Percentiles rank a stretch among this genome's conserved stretches.
phyloP scores from a whole-genome alignment of 2,113 vertebrate genomes.

The Cyanistes caeruleus region DNA sequence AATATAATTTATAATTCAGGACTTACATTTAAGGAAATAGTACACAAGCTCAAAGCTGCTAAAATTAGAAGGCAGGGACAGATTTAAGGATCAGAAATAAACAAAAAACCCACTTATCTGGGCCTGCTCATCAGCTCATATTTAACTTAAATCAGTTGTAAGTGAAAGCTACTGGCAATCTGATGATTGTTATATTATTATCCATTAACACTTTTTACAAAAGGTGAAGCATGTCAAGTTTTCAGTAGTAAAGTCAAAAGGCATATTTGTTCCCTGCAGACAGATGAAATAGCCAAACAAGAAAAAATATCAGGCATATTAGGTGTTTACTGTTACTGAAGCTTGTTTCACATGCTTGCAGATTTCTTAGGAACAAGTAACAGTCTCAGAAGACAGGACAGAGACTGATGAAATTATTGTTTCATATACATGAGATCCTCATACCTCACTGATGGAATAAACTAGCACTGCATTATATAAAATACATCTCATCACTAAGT shows the following conservation, averaged over 20 bases:
- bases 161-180: background rate
- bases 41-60: background rate
- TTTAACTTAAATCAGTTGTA: background rate
- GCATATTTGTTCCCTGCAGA: background rate
- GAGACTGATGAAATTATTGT: background rate
- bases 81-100: background rate
- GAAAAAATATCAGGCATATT: background rate
- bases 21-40: background rate
- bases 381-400: background rate
- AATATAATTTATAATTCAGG: background rate
- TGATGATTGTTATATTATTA: background rate
- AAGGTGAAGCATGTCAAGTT: background rate
- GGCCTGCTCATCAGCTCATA: background rate
- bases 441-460: background rate
- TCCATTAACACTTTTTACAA: background rate
- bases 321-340: background rate
- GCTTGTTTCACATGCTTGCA: background rate
- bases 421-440: background rate
- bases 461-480: background rate
- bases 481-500: background rate
- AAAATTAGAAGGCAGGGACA: background rate
- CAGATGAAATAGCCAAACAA: background rate
- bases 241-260: background rate
- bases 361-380: background rate
- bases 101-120: background rate